Evolutionary conservation across 1,140 invertebrate genomes (phyloP).

Genomic region (Proales similis): DNA sequence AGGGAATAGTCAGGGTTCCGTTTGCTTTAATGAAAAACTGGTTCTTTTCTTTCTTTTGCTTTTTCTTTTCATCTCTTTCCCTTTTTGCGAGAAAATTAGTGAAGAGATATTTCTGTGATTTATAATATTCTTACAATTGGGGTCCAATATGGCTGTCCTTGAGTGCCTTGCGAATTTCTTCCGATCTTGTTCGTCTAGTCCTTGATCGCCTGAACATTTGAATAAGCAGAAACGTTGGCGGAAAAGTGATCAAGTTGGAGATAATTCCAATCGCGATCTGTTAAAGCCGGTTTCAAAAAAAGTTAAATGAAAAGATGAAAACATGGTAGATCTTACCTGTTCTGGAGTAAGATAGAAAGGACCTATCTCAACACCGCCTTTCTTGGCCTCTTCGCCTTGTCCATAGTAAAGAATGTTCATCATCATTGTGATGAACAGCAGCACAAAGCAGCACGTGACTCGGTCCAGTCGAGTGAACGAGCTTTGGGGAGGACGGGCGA

Average conservation of each 20-base stretch:
- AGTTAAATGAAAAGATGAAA: conserved; percentile 55
- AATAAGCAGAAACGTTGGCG: neutral
- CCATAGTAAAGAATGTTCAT: conserved; percentile 31
- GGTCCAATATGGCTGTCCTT: conserved; percentile 41
- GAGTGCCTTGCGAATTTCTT: neutral
- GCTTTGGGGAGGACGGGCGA: conserved; percentile 13
- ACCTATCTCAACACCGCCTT: neutral
- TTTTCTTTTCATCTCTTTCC: neutral
- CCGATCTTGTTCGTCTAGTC: neutral
- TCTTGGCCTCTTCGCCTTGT: neutral
- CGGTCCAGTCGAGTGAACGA: conserved; percentile 31
- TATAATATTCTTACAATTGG: too few species aligned
- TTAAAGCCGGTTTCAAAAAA: conserved; percentile 55
- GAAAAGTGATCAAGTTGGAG: conserved; percentile 1
- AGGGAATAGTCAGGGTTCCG: conserved; percentile 49
- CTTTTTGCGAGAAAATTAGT: too few species aligned
- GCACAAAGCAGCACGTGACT: conserved; percentile 16
- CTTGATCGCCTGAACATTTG: conserved; percentile 20
- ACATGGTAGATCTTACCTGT: conserved; percentile 46
- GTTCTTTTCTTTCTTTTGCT: neutral
- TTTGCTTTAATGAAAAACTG: neutral
- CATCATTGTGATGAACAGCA: conserved; percentile 21
- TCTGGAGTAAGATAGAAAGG: neutral
- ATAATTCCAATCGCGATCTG: conserved; percentile 38
- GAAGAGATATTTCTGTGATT: too few species aligned